Conservation (phyloP, 2,888 invertebrate species). For the Hipparchia semele region DNA sequence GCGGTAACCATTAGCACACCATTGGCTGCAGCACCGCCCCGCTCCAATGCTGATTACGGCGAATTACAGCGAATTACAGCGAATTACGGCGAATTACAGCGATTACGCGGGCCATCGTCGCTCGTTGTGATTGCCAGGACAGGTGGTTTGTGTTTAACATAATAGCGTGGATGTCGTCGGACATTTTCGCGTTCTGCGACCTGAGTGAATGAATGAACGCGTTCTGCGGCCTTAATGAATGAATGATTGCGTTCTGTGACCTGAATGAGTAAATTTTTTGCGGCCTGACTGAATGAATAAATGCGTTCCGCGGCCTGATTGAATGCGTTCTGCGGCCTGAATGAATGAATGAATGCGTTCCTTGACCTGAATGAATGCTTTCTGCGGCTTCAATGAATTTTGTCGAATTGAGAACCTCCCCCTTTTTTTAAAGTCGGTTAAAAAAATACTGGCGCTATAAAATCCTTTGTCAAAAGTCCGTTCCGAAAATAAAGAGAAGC, state of each 20-base stretch:
- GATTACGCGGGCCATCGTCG: slow-evolving; percentile 47
- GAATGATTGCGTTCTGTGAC: not conserved
- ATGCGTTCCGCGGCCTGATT: not conserved
- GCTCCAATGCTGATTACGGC: slow-evolving; percentile 28
- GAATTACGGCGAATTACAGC: slow-evolving; percentile 46
- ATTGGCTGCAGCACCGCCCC: slow-evolving; percentile 42
- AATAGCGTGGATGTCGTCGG: slow-evolving; percentile 21
- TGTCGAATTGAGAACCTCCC: no score
- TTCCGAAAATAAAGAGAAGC: slow-evolving; percentile 17
- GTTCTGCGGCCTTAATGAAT: no score
- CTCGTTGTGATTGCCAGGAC: slow-evolving; percentile 34
- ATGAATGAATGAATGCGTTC: no score
- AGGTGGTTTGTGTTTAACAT: slow-evolving; percentile 35
- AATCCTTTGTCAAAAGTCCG: not conserved
- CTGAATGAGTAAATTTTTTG: not conserved
- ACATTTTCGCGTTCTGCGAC: slow-evolving; percentile 23
- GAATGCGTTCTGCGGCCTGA: not conserved
- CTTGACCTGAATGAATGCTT: no score
- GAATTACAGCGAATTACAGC: slow-evolving; percentile 30
- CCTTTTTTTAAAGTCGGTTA: no score
- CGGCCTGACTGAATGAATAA: not conserved
- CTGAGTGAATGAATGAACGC: no score
- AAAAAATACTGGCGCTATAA: no score
- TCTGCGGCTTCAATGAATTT: no score
- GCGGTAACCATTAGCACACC: slow-evolving; percentile 48